Percentiles rank a stretch among this genome's conserved stretches.
Conservation (phyloP, 2,797 vertebrate genomes). For the Darevskia mixta region DNA sequence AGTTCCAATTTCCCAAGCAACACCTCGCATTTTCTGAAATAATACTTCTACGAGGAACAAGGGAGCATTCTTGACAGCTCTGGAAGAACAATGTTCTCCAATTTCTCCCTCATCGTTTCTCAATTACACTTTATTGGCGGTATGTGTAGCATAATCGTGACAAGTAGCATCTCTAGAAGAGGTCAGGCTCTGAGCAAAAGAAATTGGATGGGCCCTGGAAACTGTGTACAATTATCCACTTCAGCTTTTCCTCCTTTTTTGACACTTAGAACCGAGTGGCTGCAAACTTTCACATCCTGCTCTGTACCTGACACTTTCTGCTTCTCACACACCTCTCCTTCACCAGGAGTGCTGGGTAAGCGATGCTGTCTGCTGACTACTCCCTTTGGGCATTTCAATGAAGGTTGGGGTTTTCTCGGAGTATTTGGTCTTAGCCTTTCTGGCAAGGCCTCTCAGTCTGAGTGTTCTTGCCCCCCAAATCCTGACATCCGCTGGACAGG, state of each 20-base stretch:
- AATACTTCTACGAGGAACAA: not conserved
- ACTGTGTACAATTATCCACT: not conserved
- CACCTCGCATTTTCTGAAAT: not conserved
- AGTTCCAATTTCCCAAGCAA: conserved; percentile 2
- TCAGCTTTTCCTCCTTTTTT: conserved; percentile 25
- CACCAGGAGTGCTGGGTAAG: not conserved
- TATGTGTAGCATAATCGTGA: not conserved
- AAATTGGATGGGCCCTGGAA: not conserved
- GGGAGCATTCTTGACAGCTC: not conserved
- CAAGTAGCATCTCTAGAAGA: conserved; percentile 4
- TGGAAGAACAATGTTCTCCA: conserved; percentile 11
- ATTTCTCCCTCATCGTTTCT: conserved; percentile 8
- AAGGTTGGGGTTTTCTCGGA: not conserved
- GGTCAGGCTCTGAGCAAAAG: not conserved
- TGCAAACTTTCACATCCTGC: conserved; percentile 32
- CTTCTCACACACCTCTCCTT: conserved; percentile 18
- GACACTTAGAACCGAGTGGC: not conserved
- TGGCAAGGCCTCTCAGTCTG: accelerated
- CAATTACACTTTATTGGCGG: conserved; percentile 19
- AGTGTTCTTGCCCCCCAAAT: not conserved
- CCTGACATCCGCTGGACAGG: not conserved
- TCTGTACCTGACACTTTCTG: not conserved
- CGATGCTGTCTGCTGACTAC: not conserved
- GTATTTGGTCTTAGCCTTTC: not conserved
- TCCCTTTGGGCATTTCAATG: not conserved